Evolutionary conservation across 2,888 invertebrate genomes (phyloP).

Genomic region (Troilus luridus): DNA sequence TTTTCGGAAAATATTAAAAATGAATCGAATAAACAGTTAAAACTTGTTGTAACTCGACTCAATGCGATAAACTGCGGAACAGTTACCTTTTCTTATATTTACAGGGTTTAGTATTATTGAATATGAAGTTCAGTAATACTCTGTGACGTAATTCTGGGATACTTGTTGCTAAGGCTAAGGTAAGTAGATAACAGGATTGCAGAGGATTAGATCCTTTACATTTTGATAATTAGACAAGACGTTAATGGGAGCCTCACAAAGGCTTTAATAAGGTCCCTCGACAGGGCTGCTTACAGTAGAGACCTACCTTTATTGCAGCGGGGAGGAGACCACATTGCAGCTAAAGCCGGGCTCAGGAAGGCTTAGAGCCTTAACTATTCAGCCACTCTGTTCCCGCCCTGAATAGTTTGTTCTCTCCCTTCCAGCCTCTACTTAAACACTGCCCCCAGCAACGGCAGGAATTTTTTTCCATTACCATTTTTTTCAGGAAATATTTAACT

Average conservation of each 20-base stretch:
- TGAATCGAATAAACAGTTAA: too few relatives aligned
- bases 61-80: too few relatives aligned
- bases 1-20: too few relatives aligned
- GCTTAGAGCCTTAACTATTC: conserved; percentile 31
- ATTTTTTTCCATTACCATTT: neutral
- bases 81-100: too few relatives aligned
- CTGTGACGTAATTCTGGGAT: neutral
- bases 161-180: neutral
- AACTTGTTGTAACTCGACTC: too few relatives aligned
- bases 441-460: neutral
- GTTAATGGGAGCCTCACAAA: conserved; percentile 8
- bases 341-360: neutral
- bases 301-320: neutral
- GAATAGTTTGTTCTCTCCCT: conserved; percentile 6
- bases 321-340: neutral
- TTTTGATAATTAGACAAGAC: conserved; percentile 17
- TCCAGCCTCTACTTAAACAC: neutral
- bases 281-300: neutral
- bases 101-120: too few relatives aligned
- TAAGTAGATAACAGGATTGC: conserved; percentile 16
- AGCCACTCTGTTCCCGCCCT: neutral
- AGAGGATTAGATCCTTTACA: conserved; percentile 8
- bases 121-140: neutral
- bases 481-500: neutral
- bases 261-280: neutral